Evolutionary conservation across 2,888 invertebrate species (phyloP).

Genomic region (Rhorus exstirpatorius): DNA sequence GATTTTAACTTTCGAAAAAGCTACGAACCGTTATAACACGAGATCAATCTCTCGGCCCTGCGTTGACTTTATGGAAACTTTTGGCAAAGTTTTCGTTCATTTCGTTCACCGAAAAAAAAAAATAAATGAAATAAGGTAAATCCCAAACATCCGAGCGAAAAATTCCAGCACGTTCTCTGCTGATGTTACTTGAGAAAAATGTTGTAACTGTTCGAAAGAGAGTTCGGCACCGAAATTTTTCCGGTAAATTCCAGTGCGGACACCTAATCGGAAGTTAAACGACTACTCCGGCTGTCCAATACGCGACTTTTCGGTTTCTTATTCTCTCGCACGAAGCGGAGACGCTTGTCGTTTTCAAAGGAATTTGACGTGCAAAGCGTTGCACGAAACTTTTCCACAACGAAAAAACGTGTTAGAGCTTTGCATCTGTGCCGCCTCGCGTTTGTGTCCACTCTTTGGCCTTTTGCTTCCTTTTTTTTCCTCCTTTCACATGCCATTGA

Average conservation of each 20-base stretch:
- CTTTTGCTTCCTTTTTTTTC: constrained; percentile 2
- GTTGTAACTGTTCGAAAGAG: not conserved
- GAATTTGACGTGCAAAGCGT: constrained; percentile 28
- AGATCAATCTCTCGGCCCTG: constrained; percentile 14
- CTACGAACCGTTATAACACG: not conserved
- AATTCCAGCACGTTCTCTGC: constrained; percentile 45
- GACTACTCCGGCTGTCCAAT: constrained; percentile 29
- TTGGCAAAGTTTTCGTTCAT: constrained; percentile 23
- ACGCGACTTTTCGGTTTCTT: constrained; percentile 1
- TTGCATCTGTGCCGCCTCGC: constrained; percentile 15
- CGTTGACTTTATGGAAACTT: constrained; percentile 13
- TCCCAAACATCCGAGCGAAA: constrained; percentile 33
- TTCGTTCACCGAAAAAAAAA: not conserved
- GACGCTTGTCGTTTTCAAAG: constrained; percentile 5
- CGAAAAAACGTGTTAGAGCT: constrained; percentile 33
- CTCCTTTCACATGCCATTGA: not conserved
- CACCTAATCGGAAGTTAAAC: constrained; percentile 52
- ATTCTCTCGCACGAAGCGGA: constrained; percentile 17
- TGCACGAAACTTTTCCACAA: constrained; percentile 23
- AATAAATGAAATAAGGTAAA: constrained; percentile 7
- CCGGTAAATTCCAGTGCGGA: constrained; percentile 34
- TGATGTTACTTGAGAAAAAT: constrained; percentile 42
- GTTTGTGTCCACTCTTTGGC: constrained; percentile 16
- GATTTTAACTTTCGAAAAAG: not conserved
- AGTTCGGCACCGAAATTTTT: constrained; percentile 41